Conservation (phyloP, 2,888 invertebrate genomes). For the Lamproptera curius region DNA sequence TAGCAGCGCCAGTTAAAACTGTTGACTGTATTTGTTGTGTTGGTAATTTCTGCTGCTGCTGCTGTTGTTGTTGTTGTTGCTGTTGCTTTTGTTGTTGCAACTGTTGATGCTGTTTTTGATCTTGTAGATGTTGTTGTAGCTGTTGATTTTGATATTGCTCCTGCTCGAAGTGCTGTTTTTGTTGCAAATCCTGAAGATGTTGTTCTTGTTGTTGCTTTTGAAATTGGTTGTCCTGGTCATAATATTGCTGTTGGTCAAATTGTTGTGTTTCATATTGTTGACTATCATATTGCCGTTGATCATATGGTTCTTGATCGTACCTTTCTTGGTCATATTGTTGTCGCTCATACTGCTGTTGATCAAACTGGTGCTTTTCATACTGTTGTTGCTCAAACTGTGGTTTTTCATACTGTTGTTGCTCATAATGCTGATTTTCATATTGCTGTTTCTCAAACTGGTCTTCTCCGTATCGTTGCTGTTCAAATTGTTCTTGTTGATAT, state of each 20-base stretch:
- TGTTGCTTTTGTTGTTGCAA: constrained; percentile 33
- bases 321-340: constrained; percentile 36
- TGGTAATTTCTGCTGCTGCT: constrained; percentile 54
- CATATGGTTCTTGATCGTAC: constrained; percentile 32
- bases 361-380: constrained; percentile 26
- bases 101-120: constrained; percentile 37
- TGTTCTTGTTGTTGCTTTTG: constrained; percentile 33
- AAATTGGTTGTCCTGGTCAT: constrained; percentile 28
- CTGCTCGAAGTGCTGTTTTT: constrained; percentile 36
- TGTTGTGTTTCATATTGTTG: no score
- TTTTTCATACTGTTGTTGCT: constrained; percentile 23
- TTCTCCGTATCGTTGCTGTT: constrained; percentile 22
- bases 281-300: constrained; percentile 24
- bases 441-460: constrained; percentile 29
- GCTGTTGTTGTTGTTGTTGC: constrained; percentile 41
- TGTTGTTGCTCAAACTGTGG: constrained; percentile 27
- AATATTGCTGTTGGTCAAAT: constrained; percentile 28
- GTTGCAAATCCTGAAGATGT: constrained; percentile 37
- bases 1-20: constrained; percentile 67
- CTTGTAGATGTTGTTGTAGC: constrained; percentile 33
- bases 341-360: constrained; percentile 27
- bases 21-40: constrained; percentile 63
- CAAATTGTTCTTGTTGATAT: constrained; percentile 31
- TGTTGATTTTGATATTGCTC: constrained; percentile 36
- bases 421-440: constrained; percentile 31